Evolutionary conservation across 2,888 invertebrate genomes (phyloP), one percentile per base, ranked within the genome.

Genomic region (Clepsis dumicolana): DNA sequence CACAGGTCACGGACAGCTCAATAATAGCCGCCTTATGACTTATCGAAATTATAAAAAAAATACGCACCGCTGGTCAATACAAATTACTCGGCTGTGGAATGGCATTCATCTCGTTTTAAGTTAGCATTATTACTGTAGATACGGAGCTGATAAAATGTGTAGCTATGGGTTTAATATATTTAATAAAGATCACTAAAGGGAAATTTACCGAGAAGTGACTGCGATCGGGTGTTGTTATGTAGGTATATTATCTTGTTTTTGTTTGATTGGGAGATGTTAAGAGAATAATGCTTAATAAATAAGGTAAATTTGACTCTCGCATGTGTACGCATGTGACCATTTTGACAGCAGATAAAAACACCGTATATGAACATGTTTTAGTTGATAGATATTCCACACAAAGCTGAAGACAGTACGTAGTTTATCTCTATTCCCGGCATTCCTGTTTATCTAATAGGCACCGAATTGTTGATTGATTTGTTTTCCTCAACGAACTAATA

Each of bases 1-100:
- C 83, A 80, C 76, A 80, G 91, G 91, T 91, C 91, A 91, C 79
- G 89, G 89, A 79, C 87, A 79, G 77, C 79, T 81, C 87, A 88
- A 91, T 91, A 90, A 91, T 90, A 90, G 82, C 79, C 84, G 79
- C 76, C 77, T 81, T 81, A 77, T 76, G 71, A 77, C 79, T 78
- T 78, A 48, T 73, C 78, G 74, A 82, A 79, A 75, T 68, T 75
- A n/a, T n/a, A 74, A 75, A 73, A 81, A 82, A 73, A 70, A 50
- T 70, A 62, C 25, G n/a, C 25, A 25, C 44, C 16, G 29, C 24
- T 29, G 25, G 24, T 52, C 66, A 62, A 38, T 24, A 68, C 63
- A 44, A 68, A 56, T 68, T 64, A 68, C 59, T 35, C 62, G 63
- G 57, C 67, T 64, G 59, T 64, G 59, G 64, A 68, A 64, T 64